phyloP scores from a whole-genome alignment of 2,888 invertebrate genomes.

The Caenorhabditis angaria region DNA sequence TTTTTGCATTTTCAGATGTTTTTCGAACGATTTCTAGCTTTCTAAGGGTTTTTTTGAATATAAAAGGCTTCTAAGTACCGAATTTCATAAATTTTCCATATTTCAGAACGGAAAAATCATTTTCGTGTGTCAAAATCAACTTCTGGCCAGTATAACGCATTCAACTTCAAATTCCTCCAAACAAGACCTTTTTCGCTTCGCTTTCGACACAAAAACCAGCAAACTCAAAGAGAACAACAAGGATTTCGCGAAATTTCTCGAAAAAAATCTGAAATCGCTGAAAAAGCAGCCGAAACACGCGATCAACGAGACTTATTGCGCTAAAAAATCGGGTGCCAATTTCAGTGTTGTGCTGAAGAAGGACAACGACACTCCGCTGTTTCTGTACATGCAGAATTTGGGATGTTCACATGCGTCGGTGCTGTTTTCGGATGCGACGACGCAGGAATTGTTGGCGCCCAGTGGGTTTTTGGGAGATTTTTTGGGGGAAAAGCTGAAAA shows the following conservation, averaged over 20 bases:
- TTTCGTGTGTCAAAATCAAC: conserved; percentile 70
- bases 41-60: too few relatives aligned
- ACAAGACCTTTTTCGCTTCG: conserved; percentile 57
- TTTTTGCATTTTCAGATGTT: background rate
- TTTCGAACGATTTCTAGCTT: too few relatives aligned
- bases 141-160: conserved; percentile 64
- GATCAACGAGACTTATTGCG: conserved; percentile 64
- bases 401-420: conserved; percentile 65
- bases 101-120: conserved; percentile 69
- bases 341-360: conserved; percentile 66
- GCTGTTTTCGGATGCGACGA: conserved; percentile 71
- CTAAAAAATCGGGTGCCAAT: too few relatives aligned
- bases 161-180: conserved; percentile 61
- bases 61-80: too few relatives aligned
- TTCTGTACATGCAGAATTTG: conserved; percentile 70
- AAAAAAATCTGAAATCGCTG: conserved; percentile 51
- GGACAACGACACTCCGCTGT: conserved; percentile 65
- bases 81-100: background rate
- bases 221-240: conserved; percentile 55
- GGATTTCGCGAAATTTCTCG: conserved; percentile 70
- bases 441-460: conserved; percentile 56
- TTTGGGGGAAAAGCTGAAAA: too few relatives aligned
- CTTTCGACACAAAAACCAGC: conserved; percentile 38
- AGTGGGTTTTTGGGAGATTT: conserved; percentile 32
- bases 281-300: conserved; percentile 16